Percentiles rank a stretch among this genome's conserved stretches.
Evolutionary conservation across 2,113 vertebrate species (phyloP).

Genomic region (Gnathonemus echidnorhynchus): DNA sequence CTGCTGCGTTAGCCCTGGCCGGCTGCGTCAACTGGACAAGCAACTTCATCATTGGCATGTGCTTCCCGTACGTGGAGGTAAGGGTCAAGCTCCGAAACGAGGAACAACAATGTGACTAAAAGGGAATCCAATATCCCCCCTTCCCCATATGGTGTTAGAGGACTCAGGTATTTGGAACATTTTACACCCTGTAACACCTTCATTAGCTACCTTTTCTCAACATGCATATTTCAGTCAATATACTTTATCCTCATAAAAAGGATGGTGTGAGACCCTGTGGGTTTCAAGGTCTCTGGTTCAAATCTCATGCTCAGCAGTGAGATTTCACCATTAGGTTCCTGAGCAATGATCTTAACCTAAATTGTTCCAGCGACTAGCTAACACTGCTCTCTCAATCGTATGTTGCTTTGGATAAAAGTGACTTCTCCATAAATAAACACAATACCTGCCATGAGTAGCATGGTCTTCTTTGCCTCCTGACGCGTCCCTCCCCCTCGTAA

Average conservation of each 20-base stretch:
- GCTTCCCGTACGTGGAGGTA: constrained; percentile 84
- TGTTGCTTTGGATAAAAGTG: not conserved
- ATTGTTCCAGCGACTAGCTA: not conserved
- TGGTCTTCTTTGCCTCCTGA: not conserved
- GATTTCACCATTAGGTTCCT: not conserved
- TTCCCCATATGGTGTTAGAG: not conserved
- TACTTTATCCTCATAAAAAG: not conserved
- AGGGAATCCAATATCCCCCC: not conserved
- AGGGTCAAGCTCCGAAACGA: constrained; percentile 11
- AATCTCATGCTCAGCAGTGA: not conserved
- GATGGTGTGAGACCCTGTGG: not conserved
- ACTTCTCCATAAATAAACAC: not conserved
- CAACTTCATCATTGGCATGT: constrained; percentile 90
- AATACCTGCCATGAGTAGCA: not conserved
- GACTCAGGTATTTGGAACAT: not conserved
- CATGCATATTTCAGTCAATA: not conserved
- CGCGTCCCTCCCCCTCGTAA: not conserved
- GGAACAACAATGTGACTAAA: not conserved
- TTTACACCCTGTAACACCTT: not conserved
- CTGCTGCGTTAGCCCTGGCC: constrained; percentile 78
- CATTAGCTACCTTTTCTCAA: not conserved
- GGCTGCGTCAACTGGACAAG: constrained; percentile 89
- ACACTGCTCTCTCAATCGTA: not conserved
- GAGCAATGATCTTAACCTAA: not conserved
- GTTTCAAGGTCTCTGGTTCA: not conserved